A percentile compares a stretch with the other conserved stretches of the same genome.
Conservation (phyloP, 2,888 invertebrate genomes). For the Luperina testacea region DNA sequence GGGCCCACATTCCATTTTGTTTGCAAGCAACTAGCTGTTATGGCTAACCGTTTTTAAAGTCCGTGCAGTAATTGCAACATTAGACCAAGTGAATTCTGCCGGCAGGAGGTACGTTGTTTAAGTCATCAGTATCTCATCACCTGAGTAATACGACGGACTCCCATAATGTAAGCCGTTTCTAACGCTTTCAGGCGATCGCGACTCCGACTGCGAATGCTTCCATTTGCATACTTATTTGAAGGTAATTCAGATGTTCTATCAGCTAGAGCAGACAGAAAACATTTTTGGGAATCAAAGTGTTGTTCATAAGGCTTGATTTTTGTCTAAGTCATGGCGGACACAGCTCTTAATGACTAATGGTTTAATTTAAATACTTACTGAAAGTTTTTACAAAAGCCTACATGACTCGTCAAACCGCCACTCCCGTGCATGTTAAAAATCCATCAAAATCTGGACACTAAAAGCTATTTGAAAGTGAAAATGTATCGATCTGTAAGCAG, state of each 20-base stretch:
- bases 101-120: conserved; percentile 25
- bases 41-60: conserved; percentile 6
- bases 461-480: conserved; percentile 24
- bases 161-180: conserved; percentile 41
- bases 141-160: conserved; percentile 24
- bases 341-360: not conserved
- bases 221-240: conserved; percentile 51
- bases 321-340: not conserved
- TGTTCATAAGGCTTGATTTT: not conserved
- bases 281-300: not conserved
- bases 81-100: conserved; percentile 12
- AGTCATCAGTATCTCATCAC: conserved; percentile 46
- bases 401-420: conserved; percentile 9
- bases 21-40: conserved; percentile 29
- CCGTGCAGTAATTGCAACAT: conserved; percentile 1
- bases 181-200: conserved; percentile 32
- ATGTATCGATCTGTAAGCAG: conserved; percentile 17
- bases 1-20: conserved; percentile 40
- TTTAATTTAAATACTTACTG: conserved; percentile 1
- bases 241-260: conserved; percentile 32
- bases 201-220: conserved; percentile 42
- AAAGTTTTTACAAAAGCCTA: not conserved
- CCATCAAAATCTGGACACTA: conserved; percentile 22
- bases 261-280: not conserved
- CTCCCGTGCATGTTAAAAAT: conserved; percentile 19